These are phyloP conservation scores for Amblyornis subalaris DNA, from an alignment of 2,113 vertebrate genomes.

Conservation along the genomic window DNA sequence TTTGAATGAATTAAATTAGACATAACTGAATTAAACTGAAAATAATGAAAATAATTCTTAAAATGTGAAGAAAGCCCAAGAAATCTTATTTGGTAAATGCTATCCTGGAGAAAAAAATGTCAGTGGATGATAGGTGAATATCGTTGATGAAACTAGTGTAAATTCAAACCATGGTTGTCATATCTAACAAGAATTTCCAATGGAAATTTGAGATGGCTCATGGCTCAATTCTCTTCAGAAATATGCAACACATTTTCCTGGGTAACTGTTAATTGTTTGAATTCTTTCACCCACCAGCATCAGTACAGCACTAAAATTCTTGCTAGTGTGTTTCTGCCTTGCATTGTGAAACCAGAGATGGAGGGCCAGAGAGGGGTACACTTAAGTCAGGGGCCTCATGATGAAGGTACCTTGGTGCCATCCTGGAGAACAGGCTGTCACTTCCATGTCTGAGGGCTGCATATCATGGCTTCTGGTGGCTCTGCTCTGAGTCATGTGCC, in stretches of 20 bases:
- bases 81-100: neutral
- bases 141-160: neutral
- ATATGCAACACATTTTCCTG: neutral
- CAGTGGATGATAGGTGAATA: neutral
- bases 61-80: neutral
- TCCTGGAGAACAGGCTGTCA: neutral
- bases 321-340: neutral
- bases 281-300: neutral
- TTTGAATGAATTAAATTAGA: neutral
- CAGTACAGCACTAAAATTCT: neutral
- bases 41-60: neutral
- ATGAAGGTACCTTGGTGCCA: neutral
- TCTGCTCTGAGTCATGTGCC: neutral
- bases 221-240: neutral
- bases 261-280: neutral
- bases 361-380: neutral
- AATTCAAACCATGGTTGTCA: neutral
- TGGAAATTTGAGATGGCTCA: neutral
- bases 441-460: neutral
- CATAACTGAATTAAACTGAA: neutral
- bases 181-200: neutral
- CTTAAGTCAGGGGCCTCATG: neutral
- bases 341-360: neutral
- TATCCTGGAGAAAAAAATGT: neutral
- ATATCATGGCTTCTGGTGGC: neutral